Percentiles rank a stretch among this genome's conserved stretches.
Conservation (phyloP, 2,113 vertebrate species). For the Epinephelus moara region DNA sequence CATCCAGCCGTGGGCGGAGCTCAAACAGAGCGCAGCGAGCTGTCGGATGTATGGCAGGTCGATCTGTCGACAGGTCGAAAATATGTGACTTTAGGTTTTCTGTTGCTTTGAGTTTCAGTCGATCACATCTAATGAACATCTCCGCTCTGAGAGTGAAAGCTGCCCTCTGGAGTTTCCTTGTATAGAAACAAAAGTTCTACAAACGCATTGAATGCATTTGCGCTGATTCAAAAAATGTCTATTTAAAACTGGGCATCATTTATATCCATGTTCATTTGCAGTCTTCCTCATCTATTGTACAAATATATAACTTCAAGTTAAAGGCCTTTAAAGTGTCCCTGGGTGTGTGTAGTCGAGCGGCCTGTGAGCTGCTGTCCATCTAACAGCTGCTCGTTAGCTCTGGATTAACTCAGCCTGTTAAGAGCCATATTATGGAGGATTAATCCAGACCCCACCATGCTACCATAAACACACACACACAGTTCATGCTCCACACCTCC, state of each 20-base stretch:
- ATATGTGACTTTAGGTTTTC: background rate
- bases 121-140: background rate
- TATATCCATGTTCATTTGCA: no score
- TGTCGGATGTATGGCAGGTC: background rate
- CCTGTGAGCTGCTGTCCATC: slow-evolving; percentile 25
- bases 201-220: background rate
- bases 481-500: background rate
- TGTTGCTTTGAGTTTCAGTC: background rate
- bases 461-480: slow-evolving; percentile 6
- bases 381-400: slow-evolving; percentile 64
- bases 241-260: no score
- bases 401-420: slow-evolving; percentile 60
- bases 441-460: slow-evolving; percentile 42
- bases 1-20: slow-evolving; percentile 8
- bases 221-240: no score
- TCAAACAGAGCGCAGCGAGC: background rate
- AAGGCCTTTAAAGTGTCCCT: background rate
- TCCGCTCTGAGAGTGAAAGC: no score
- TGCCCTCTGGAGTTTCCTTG: no score
- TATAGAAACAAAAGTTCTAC: no score
- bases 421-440: slow-evolving; percentile 47
- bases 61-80: background rate
- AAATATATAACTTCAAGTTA: no score
- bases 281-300: no score
- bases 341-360: background rate